Base-by-base conservation (phyloP, 2,888 invertebrate genomes). In the Drosophila phalerata region DNA sequence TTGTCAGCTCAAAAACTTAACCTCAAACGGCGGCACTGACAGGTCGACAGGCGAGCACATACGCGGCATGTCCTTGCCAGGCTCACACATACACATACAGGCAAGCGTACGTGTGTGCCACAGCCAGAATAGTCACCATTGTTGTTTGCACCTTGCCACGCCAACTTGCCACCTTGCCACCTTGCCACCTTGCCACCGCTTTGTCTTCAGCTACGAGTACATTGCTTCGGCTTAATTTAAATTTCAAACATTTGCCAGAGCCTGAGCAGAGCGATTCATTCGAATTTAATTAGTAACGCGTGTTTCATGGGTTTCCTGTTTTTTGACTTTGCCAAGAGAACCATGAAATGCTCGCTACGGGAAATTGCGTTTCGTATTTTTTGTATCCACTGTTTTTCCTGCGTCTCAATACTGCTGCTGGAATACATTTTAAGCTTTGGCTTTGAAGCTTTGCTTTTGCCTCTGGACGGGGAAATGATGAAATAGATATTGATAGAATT, bases 1-100 rank as follows among this genome's bases (percentile, higher is more conserved):
- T 85, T 85, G 85, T 88, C 85, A 85, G 88, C 85, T 83, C 79
- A 85, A 86, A 85, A 85, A 85, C 88, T 85, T 81, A 82, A 79
- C 81, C 85, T 85, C 87, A 87, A 80, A 87, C 79, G 65, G 73
- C 52, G 66, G 57, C 68, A 48, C 51, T 71, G 69, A 74, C 72
- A 57, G 66, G 45, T 51, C 49, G 66, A 48, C 52, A 69, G 43
- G 55, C 43, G 49, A 69, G 66, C 72, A 61, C 65, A 81, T 74
- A 74, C 77, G 71, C 71, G 71, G 66, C 70, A 70, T 69, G 72
- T 71, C 69, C 61, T 65, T 73, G 63, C 67, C 70, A 63, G 66
- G 38, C 61, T 37, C 42, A 45, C 30, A 45, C 37, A 15, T 25
- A 34, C 34, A 22, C 28, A 28, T 28, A 5, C 37, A 15, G 30